Evolutionary conservation across 1,140 invertebrate species (phyloP), one percentile per base, ranked within the genome.

Genomic region (Penaeus indicus): DNA sequence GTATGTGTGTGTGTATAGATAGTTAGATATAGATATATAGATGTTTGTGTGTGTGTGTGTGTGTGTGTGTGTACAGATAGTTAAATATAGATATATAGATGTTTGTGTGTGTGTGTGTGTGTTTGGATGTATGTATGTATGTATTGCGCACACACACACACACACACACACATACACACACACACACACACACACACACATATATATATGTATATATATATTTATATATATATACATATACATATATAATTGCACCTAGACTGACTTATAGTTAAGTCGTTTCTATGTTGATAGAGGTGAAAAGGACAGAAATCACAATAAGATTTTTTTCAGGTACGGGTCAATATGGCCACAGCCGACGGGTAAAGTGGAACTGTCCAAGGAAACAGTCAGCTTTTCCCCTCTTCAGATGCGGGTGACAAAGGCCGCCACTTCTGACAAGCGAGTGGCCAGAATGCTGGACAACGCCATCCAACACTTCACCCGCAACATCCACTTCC

Each of bases 401-500:
- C 85, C 85, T 22, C 64, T 42, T 25, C 62, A 86, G 61, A 7
- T 86, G 60, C 16, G 80, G 78, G 85, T 86, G 85, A 86, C 77
- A 8, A 86, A 86, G 61, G 67, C 80, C n/a, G 85, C 85, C 21
- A 64, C 60, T 21, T 67, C 85, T 27, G 64, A 32, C 27, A 77
- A 62, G 32, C 25, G 80, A 60, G 85, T 86, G 60, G 18, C 77
- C 1, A 47, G 67, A 32, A 86, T 86, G 85, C 78, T 86, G 61
- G 77, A 86, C 16, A 78, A 80, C n/a, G 85, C 85, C 13, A 42
- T 42, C 18, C 32, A 64, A 19, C n/a, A 80, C 62, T 80, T 79
- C 61, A 80, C 32, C 32, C 77, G 85, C 19, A 86, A 67, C 62
- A 19, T 86, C 25, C 85, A 86, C 77, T 86, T 67, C 85, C 77